A percentile compares a stretch with the other conserved stretches of the same genome.
These are phyloP conservation scores for Nysson spinosus DNA, from an alignment of 2,888 invertebrate species.

Conservation along the genomic window DNA sequence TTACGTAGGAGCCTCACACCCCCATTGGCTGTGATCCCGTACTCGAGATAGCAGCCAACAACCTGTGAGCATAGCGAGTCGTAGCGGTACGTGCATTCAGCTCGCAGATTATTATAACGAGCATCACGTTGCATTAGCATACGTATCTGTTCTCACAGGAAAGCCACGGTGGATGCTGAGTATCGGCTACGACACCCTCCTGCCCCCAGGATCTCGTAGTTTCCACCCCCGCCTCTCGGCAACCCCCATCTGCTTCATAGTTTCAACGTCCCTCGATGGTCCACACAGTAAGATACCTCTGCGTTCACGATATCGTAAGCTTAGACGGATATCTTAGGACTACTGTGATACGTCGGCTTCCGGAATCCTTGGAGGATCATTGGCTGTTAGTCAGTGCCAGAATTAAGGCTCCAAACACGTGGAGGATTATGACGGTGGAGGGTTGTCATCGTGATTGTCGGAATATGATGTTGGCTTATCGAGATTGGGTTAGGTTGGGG, in stretches of 20 bases:
- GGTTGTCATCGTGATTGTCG: conserved; percentile 21
- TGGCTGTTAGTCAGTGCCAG: conserved; percentile 59
- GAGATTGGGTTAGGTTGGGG: too few relatives aligned
- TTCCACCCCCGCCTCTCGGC: not conserved
- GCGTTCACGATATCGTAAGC: conserved; percentile 15
- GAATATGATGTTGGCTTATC: too few relatives aligned
- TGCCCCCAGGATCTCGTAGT: not conserved
- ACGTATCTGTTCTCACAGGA: conserved; percentile 68
- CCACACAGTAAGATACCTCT: too few relatives aligned
- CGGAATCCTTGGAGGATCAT: conserved; percentile 48
- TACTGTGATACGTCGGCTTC: conserved; percentile 45
- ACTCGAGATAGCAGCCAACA: conserved; percentile 69
- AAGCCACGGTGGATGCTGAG: conserved; percentile 55
- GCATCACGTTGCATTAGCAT: conserved; percentile 72
- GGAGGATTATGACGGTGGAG: conserved; percentile 15
- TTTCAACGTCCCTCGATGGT: too few relatives aligned
- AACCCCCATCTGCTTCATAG: not conserved
- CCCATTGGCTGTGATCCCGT: conserved; percentile 72
- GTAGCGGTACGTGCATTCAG: conserved; percentile 58
- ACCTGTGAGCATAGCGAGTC: conserved; percentile 51
- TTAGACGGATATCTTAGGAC: conserved; percentile 21
- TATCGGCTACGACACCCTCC: conserved; percentile 19
- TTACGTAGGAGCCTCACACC: conserved; percentile 73
- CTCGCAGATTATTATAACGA: conserved; percentile 75
- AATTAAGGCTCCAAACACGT: conserved; percentile 34